Evolutionary conservation across 2,113 vertebrate genomes (phyloP).

Genomic region (Buteo buteo): DNA sequence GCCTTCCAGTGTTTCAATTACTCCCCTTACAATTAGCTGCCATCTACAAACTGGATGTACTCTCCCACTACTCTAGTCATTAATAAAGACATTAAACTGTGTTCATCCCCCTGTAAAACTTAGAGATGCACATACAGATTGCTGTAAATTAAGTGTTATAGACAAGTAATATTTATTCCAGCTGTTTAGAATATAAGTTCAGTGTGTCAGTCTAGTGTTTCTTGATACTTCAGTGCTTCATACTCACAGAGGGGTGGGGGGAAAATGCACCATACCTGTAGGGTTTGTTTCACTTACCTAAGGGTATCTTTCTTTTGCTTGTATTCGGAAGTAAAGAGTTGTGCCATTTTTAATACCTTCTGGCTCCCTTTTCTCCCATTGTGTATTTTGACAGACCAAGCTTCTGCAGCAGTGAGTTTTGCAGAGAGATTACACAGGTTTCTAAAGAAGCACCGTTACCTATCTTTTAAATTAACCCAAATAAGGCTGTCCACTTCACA

Average conservation of each 20-base stretch:
- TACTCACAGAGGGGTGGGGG: no score
- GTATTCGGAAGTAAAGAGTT: not conserved
- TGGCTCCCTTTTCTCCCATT: not conserved
- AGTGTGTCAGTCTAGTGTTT: not conserved
- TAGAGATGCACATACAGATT: not conserved
- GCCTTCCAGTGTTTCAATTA: not conserved
- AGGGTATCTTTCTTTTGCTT: not conserved
- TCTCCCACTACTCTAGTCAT: not conserved
- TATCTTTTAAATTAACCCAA: not conserved
- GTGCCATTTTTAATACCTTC: not conserved
- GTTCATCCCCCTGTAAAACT: not conserved
- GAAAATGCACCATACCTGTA: not conserved
- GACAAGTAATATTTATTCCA: not conserved
- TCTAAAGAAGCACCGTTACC: not conserved
- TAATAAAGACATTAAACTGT: not conserved
- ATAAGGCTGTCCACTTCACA: not conserved
- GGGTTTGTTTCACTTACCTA: not conserved
- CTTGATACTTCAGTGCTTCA: not conserved
- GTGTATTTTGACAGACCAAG: not conserved
- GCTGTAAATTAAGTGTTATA: not conserved
- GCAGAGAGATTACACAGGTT: not conserved
- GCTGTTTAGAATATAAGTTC: not conserved
- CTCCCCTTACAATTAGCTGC: not conserved
- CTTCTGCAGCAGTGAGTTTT: not conserved
- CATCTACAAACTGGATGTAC: not conserved